Conservation (phyloP, 2,888 invertebrate genomes). For the Cerastis leucographa region DNA sequence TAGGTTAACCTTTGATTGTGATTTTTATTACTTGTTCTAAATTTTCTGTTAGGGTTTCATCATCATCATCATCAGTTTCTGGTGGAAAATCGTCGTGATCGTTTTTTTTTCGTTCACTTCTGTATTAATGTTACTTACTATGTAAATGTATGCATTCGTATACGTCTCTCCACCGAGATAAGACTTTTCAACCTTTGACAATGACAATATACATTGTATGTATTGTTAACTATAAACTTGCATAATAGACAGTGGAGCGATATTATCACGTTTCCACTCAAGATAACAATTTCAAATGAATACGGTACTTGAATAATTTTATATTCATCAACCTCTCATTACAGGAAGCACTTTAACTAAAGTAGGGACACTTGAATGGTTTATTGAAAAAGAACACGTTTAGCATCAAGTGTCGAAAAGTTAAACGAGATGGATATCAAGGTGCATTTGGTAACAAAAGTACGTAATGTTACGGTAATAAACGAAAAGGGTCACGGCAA, state of each 20-base stretch:
- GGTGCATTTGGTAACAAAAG: slow-evolving; percentile 34
- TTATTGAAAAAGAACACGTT: slow-evolving; percentile 36
- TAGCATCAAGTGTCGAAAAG: slow-evolving; percentile 27
- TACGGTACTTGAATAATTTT: slow-evolving; percentile 55
- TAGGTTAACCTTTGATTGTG: slow-evolving; percentile 53
- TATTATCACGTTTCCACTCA: slow-evolving; percentile 63
- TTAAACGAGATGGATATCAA: slow-evolving; percentile 28
- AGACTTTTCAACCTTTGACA: slow-evolving; percentile 65
- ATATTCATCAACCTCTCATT: slow-evolving; percentile 59
- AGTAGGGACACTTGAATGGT: slow-evolving; percentile 42
- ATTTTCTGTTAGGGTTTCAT: slow-evolving; percentile 17
- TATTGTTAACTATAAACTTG: slow-evolving; percentile 62
- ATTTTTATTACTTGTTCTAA: slow-evolving; percentile 50
- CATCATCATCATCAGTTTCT: slow-evolving; percentile 4
- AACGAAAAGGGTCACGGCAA: slow-evolving; percentile 56
- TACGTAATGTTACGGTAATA: slow-evolving; percentile 51
- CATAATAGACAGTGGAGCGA: slow-evolving; percentile 61
- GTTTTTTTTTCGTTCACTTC: slow-evolving; percentile 11
- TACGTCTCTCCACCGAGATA: slow-evolving; percentile 53
- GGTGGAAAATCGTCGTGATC: neutral
- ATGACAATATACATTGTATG: slow-evolving; percentile 62
- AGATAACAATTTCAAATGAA: slow-evolving; percentile 63
- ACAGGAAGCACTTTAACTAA: slow-evolving; percentile 54
- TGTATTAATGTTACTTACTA: neutral
- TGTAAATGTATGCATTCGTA: slow-evolving; percentile 11